A percentile compares a stretch with the other conserved stretches of the same genome.
These are phyloP conservation scores for Mellilla xanthometata DNA, from an alignment of 2,888 invertebrate species.

Conservation along the genomic window DNA sequence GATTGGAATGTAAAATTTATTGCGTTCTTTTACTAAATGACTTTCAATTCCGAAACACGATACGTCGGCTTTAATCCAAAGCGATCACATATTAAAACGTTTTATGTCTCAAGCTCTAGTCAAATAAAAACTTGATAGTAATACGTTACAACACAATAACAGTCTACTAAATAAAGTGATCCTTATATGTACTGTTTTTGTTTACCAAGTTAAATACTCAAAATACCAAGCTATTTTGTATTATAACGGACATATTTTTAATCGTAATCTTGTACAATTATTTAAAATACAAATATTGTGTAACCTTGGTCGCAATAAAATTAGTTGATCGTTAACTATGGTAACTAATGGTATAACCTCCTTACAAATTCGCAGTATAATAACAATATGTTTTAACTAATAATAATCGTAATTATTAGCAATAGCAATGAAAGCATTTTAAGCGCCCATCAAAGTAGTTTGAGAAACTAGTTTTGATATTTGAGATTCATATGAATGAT, in stretches of 20 bases:
- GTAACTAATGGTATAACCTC: constrained; percentile 4
- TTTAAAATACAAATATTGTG: no score
- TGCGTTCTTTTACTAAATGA: constrained; percentile 65
- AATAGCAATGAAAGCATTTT: constrained; percentile 53
- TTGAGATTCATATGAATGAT: constrained; percentile 55
- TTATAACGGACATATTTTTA: no score
- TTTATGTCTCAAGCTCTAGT: constrained; percentile 20
- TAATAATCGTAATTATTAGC: constrained; percentile 74
- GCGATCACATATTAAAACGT: constrained; percentile 21
- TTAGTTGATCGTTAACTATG: constrained; percentile 3
- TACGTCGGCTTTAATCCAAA: constrained; percentile 40
- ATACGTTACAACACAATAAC: constrained; percentile 5
- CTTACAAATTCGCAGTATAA: constrained; percentile 2
- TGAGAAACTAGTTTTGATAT: constrained; percentile 62
- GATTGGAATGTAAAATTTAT: constrained; percentile 67
- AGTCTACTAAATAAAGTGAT: not conserved
- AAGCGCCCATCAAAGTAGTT: constrained; percentile 53
- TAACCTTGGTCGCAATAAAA: not conserved
- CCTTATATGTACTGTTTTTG: no score
- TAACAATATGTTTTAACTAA: constrained; percentile 35
- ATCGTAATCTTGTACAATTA: no score
- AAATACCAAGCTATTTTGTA: no score
- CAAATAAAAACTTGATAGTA: constrained; percentile 13
- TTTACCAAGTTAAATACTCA: no score
- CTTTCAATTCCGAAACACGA: constrained; percentile 59